Evolutionary conservation across 2,113 vertebrate species (phyloP).

Genomic region (Pycnonotus jocosus): DNA sequence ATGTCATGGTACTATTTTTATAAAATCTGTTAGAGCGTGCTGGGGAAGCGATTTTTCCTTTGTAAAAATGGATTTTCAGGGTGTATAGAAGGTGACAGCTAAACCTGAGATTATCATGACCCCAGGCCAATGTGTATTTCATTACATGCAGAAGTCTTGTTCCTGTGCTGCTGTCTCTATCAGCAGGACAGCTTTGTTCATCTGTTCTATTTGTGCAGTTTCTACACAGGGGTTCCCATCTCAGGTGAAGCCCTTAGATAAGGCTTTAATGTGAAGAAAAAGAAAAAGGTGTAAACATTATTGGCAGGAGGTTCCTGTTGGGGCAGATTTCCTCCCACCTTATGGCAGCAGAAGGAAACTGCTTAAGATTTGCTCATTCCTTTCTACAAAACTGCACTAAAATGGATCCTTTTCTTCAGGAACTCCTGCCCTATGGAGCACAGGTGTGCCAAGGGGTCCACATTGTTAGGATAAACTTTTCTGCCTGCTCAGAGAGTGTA

Average conservation of each 20-base stretch:
- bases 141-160: background rate
- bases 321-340: background rate
- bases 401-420: background rate
- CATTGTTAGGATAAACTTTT: background rate
- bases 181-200: background rate
- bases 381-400: background rate
- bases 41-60: background rate
- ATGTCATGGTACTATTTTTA: background rate
- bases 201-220: background rate
- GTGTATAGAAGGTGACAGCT: background rate
- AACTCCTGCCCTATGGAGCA: background rate
- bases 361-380: background rate
- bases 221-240: background rate
- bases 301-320: background rate
- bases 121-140: background rate
- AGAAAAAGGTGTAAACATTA: background rate
- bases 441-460: background rate
- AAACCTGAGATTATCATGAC: background rate
- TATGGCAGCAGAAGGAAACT: background rate
- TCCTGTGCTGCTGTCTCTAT: background rate
- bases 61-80: background rate
- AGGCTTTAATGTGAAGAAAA: background rate
- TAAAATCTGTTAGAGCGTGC: background rate
- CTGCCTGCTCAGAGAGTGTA: background rate
- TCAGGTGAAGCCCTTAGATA: background rate